Evolutionary conservation across 1,140 invertebrate genomes (phyloP), one percentile per base, ranked within the genome.

Genomic region (Habropoda laboriosa): DNA sequence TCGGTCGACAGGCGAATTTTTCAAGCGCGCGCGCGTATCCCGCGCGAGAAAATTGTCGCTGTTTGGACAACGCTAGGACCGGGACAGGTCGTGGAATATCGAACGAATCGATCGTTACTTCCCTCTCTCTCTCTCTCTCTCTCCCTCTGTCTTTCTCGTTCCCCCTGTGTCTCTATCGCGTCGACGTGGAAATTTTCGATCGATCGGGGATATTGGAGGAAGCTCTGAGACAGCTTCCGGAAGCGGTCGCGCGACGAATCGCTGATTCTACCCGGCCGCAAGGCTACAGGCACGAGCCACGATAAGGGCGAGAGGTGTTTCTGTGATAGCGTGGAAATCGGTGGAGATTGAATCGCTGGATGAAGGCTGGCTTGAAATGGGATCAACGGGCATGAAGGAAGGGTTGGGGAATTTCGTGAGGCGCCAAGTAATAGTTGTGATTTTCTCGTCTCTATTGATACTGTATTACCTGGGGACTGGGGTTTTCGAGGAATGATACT

Each of bases 41-140:
- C 30, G 12, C 3, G 27, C 16, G 58, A 38, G 45, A 42, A 35
- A 51, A 53, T 51, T 30, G 30, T 61, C 27, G 38, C 35, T 42
- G 38, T 47, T 75, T 32, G 47, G 47, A 42, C 58, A 40, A 74
- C 24, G 51, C n/a, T 16, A 12, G 45, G 45, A n/a, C 5, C 4
- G 55, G 30, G 13, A 45, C 27, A 64, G 38, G 27, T 45, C 40
- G 42, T 10, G 35, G 67, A 60, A 72, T 49, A 72, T 55, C 68
- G 68, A 72, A 45, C 5, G 61, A 30, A 13, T 51, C n/a, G 42
- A 6, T 70, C 45, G 12, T 47, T 18, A 12, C 12, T 16, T 47
- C 45, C 45, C 18, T 47, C 18, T 21, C 49, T 3, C 49, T 21
- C 49, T 16, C 21, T 16, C 47, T 51, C 47, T 16, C 21, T 16